Conservation (phyloP, 2,888 invertebrate genomes). For the Cataglyphis livida region DNA sequence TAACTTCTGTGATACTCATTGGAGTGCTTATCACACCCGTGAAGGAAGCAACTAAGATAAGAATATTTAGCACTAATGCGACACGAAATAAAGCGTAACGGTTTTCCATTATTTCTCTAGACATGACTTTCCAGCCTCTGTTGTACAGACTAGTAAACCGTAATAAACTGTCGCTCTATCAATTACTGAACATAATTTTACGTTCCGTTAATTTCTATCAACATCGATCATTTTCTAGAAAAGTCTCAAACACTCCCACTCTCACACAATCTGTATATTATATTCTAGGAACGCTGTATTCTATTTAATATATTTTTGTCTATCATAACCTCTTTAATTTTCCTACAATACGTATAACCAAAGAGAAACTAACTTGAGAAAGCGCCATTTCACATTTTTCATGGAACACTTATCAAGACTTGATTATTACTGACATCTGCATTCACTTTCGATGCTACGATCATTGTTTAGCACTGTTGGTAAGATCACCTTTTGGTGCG, state of each 20-base stretch:
- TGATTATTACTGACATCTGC: background rate
- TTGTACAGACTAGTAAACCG: background rate
- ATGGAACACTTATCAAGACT: background rate
- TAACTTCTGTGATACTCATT: constrained; percentile 44
- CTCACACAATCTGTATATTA: background rate
- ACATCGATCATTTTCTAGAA: background rate
- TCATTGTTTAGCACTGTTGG: background rate
- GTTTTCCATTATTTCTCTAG: constrained; percentile 61
- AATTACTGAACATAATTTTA: constrained; percentile 27
- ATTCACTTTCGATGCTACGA: background rate
- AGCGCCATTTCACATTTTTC: background rate
- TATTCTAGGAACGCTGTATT: background rate
- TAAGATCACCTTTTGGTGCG: background rate
- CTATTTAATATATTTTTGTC: background rate
- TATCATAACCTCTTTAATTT: constrained; percentile 33
- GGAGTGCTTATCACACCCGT: constrained; percentile 37
- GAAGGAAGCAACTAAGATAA: constrained; percentile 55
- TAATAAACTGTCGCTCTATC: background rate
- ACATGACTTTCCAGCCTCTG: constrained; percentile 10
- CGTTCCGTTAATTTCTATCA: background rate
- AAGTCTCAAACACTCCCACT: background rate
- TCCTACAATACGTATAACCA: background rate
- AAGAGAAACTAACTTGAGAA: background rate
- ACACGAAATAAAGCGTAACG: constrained; percentile 28
- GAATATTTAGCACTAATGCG: constrained; percentile 12